Evolutionary conservation across 2,113 vertebrate genomes (phyloP), one percentile per base, ranked within the genome.

Genomic region (Galeopterus variegatus): DNA sequence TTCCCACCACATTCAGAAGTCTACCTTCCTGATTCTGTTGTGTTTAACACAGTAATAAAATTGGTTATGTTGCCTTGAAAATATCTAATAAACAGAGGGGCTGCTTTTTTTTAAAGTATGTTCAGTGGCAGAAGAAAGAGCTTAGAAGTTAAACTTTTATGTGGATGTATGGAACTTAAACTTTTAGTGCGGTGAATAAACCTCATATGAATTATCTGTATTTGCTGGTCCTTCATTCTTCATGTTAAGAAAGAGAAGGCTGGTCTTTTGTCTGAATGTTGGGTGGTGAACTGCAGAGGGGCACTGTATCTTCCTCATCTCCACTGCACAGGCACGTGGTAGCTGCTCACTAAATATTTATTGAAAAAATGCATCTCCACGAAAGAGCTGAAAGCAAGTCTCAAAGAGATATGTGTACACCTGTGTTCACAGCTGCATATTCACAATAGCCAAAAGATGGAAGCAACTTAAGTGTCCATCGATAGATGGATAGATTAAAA

Each of bases 381-480:
- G 11, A 56, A 84, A 85, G 79, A 81, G 36, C 9, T 33, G n/a
- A 85, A 77, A 45, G 58, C 2, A 18, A 26, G 11, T 58, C 67
- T 92, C 0, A 0, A 33, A 81, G 77, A 82, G 64, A 9, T 50
- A 26, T 4, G n/a, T 56, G 45, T 9, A 31, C 31, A 36, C 26
- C 9, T 9, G 1, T 10, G 23, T 15, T 73, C 56, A 28, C 3
- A 48, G 18, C 24, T 14, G 41, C 81, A 1, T 41, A 31, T 18
- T 82, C 31, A 2, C 54, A 41, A 5, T 1, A n/a, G 15, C 67
- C 65, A 14, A 33, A 67, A 54, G 62, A 11, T 36, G 19, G 28
- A 19, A 21, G 60, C 24, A 24, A 2, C 12, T 12, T 7, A 28
- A 4, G 67, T 8, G 33, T 56, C 79, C 1, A 0, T 2, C 1